Percentiles rank a stretch among this genome's conserved stretches.
phyloP scores from a whole-genome alignment of 2,797 vertebrate genomes.

The Gymnocypris eckloni region DNA sequence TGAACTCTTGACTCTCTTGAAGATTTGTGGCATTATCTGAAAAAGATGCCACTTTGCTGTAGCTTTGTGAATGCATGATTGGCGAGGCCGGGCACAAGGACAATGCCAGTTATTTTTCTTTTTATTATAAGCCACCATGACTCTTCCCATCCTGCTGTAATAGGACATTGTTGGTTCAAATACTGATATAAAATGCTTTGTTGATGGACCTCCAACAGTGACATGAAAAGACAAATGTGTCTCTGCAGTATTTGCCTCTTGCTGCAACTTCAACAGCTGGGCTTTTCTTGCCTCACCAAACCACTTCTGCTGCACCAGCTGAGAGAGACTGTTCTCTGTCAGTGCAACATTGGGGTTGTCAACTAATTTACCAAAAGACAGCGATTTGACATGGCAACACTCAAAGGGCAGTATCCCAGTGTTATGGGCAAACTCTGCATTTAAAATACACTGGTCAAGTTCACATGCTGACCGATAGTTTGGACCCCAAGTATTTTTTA shows the following conservation, averaged over 20 bases:
- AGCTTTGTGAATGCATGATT: neutral
- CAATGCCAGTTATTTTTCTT: constrained; percentile 1
- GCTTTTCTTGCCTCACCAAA: neutral
- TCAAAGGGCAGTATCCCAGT: neutral
- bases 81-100: neutral
- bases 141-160: constrained; percentile 5
- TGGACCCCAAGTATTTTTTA: too few species aligned
- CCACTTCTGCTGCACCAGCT: neutral
- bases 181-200: neutral
- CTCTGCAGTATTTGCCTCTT: neutral
- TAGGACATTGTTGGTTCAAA: neutral
- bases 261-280: neutral
- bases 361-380: neutral
- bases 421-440: neutral
- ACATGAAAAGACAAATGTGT: neutral
- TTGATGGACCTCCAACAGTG: neutral
- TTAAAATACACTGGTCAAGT: neutral
- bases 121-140: neutral
- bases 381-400: constrained; percentile 13
- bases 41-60: constrained; percentile 6
- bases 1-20: neutral
- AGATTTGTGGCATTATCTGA: neutral
- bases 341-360: neutral
- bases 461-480: too few species aligned
- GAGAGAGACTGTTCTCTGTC: neutral